These are phyloP conservation scores for Argynnis bischoffii DNA, from an alignment of 2,888 invertebrate species.

Conservation along the genomic window DNA sequence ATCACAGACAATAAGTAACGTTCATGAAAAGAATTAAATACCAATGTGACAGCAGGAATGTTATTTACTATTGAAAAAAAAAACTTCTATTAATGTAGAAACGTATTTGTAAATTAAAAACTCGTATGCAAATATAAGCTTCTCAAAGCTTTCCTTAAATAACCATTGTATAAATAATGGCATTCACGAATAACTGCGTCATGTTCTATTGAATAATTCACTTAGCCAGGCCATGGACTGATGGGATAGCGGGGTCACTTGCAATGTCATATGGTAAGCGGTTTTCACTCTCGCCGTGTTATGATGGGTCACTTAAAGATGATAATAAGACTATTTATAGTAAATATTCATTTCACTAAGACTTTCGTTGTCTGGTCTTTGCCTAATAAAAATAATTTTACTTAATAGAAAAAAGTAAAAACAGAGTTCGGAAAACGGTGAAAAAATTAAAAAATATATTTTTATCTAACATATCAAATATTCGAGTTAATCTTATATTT, in stretches of 20 bases:
- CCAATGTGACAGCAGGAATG: too few species aligned
- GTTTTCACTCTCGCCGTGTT: slow-evolving; percentile 30
- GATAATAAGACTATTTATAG: neutral
- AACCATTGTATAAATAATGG: slow-evolving; percentile 11
- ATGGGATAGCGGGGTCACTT: slow-evolving; percentile 19
- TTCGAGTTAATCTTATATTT: neutral
- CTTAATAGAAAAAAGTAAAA: too few species aligned
- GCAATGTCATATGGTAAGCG: slow-evolving; percentile 28
- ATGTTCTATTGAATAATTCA: slow-evolving; percentile 22
- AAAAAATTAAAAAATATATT: too few species aligned
- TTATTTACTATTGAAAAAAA: neutral
- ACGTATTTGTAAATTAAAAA: slow-evolving; percentile 2
- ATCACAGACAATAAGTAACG: too few species aligned
- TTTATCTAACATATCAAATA: neutral
- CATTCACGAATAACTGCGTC: slow-evolving; percentile 4
- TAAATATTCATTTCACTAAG: neutral
- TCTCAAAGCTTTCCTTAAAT: slow-evolving; percentile 12
- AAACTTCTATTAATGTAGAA: neutral
- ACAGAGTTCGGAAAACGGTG: too few species aligned
- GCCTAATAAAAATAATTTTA: too few species aligned
- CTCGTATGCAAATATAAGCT: slow-evolving; percentile 15
- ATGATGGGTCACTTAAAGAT: slow-evolving; percentile 1
- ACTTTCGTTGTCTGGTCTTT: too few species aligned
- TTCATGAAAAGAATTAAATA: too few species aligned
- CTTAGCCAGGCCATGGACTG: slow-evolving; percentile 2